Evolutionary conservation across 2,113 vertebrate genomes (phyloP), one percentile per base, ranked within the genome.

Genomic region (Cottus gobio): DNA sequence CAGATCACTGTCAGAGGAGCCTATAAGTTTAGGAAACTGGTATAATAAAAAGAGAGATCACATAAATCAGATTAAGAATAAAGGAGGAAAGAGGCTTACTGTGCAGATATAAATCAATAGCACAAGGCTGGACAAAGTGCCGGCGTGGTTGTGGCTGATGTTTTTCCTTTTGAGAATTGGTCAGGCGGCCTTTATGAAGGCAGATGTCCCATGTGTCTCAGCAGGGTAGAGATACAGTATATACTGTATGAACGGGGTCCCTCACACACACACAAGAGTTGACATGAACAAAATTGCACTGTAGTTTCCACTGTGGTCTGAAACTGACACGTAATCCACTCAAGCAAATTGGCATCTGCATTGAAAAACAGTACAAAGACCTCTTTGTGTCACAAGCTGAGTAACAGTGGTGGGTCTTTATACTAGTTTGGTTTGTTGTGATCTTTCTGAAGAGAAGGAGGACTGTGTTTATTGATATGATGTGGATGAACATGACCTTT

Each of bases 31-130:
- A 63, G 60, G 42, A 31, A 61, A 31, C 3, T 0, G 30, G 24
- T 24, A 30, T 54, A 64, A 3, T 75, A 54, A 58, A 72, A 82
- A 46, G 28, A 4, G 28, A 4, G 20, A 62, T 82, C 31, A 63
- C 52, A 64, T 61, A 36, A 77, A 74, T 24, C 54, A 36, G 72
- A 83, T 71, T n/a, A 58, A 74, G 57, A 57, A 77, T 42, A 24
- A 36, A 68, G 22, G 50, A 54, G 22, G 28, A 80, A 70, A 57
- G 52, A 56, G 42, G 73, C 26, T 76, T 44, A 57, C 30, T 39
- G 63, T 61, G 68, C 24, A 54, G 70, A 71, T 18, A 39, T 67
- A 67, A 77, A 80, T 82, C 73, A 77, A 83, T 73, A 46, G 9
- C 13, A 52, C 24, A 6, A 28, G 34, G 54, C 62, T 48, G 69